Evolutionary conservation across 92 coral and sea anemone genomes (phyloP), one percentile per base, ranked within the genome.

Genomic region (Metridium senile): DNA sequence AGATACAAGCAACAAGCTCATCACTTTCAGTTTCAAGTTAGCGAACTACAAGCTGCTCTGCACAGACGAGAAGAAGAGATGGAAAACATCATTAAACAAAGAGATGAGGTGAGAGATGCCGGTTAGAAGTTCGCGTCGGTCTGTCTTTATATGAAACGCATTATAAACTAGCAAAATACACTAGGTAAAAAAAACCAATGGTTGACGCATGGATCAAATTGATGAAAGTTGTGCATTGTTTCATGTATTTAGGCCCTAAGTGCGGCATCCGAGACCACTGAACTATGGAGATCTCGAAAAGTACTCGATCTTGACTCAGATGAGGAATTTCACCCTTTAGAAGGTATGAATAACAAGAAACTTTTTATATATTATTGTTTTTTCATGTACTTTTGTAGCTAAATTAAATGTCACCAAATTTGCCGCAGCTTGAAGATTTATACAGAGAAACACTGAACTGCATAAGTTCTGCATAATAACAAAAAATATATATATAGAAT

Each of bases 11-110:
- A 57, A 28, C 92, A 91, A 58, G 81, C 80, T 11, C 93, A 91
- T 69, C 90, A 89, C 21, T 35, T 83, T 78, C 93, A 91, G 74
- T 91, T 91, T 23, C 71, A 87, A 70, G 71, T 86, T 30, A 77
- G 83, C 17, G 97, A 92, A 26, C 85, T 89, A 11, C 84, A 89
- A 46, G 91, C 97, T 0, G 87, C 93, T 6, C 79, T 91, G 1
- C 73, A 66, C 35, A 85, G 97, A 64, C 80, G 87, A 32, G 91
- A 88, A 46, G 76, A 56, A 62, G 71, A 81, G 51, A 80, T 91
- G 11, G 57, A 63, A 29, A 84, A 62, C 43, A 80, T 89, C 16
- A 72, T 87, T 16, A 76, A 89, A 45, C 84, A 86, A 58, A 85
- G 85, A 21, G 84, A 80, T 8, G 97, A 91, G 93, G 97, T 91